Evolutionary conservation across 2,113 vertebrate species (phyloP), one percentile per base, ranked within the genome.

Genomic region (Acinonyx jubatus): DNA sequence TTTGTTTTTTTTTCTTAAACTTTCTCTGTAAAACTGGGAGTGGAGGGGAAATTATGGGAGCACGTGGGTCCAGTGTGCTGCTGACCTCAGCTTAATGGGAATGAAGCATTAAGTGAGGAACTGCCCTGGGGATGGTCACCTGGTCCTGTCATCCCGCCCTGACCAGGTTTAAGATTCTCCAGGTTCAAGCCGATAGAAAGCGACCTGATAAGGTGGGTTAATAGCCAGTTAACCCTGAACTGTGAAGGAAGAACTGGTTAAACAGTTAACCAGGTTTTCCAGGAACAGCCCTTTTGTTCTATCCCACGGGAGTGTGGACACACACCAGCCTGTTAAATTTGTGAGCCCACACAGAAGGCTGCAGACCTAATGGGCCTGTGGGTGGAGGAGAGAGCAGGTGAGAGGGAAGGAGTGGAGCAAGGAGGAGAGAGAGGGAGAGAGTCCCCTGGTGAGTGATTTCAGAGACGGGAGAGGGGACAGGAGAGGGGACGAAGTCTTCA

Each of bases 371-470:
- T 48, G 38, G 85, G 19, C 2, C 16, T 27, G 0, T 1, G 57
- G 18, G 9, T 21, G 15, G 61, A 52, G 14, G 79, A 38, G 38
- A n/a, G 15, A n/a, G 15, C 0, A 0, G 4, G 11, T 0, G 33
- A 6, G 5, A 18, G 21, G n/a, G 9, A 1, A 3, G 11, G 5
- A 0, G 33, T 8, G 41, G 16, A 9, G 7, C 13, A 27, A 27
- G 66, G 27, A 12, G 25, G 45, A 8, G 38, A 21, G 7, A 23
- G 29, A n/a, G 41, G 65, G 16, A 23, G 19, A 25, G 57, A 61
- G 57, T 61, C 57, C 21, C 50, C 12, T 0, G 3, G 3, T 13
- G 38, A 61, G 4, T 16, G 38, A 66, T 6, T 83, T 87, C 45
- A 16, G 81, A 79, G 25, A 48, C 7, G 23, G 13, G 41, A 33